phyloP scores from a whole-genome alignment of 2,113 vertebrate genomes.

The Macrotis lagotis region DNA sequence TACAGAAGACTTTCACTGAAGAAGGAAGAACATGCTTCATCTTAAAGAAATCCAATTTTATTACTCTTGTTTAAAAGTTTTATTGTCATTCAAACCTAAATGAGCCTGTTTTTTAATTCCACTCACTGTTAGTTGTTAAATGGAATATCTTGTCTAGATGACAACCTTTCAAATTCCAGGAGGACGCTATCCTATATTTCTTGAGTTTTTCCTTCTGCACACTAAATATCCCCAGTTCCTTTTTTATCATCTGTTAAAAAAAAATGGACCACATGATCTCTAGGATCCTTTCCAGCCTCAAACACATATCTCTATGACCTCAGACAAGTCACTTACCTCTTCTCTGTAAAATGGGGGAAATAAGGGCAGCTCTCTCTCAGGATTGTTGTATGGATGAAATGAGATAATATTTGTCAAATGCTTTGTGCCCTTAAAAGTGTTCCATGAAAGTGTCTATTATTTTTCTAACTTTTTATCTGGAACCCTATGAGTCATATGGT shows the following conservation, averaged over 20 bases:
- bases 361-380: not conserved
- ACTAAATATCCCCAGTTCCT: not conserved
- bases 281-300: not conserved
- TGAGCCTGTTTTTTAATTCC: not conserved
- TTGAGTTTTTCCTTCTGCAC: not conserved
- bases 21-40: not conserved
- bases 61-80: not conserved
- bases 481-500: not conserved
- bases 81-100: not conserved
- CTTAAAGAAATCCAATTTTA: not conserved
- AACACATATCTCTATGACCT: not conserved
- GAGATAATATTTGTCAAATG: not conserved
- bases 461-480: not conserved
- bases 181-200: not conserved
- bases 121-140: not conserved
- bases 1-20: not conserved
- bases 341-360: not conserved
- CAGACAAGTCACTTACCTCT: not conserved
- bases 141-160: fast-evolving
- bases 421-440: not conserved
- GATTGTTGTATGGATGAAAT: not conserved
- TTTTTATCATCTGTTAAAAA: not conserved
- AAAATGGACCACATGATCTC: not conserved
- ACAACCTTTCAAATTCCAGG: not conserved
- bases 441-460: not conserved